A percentile compares a stretch with the other conserved stretches of the same genome.
Evolutionary conservation across 2,797 vertebrate species (phyloP).

Genomic region (Synanceia verrucosa): DNA sequence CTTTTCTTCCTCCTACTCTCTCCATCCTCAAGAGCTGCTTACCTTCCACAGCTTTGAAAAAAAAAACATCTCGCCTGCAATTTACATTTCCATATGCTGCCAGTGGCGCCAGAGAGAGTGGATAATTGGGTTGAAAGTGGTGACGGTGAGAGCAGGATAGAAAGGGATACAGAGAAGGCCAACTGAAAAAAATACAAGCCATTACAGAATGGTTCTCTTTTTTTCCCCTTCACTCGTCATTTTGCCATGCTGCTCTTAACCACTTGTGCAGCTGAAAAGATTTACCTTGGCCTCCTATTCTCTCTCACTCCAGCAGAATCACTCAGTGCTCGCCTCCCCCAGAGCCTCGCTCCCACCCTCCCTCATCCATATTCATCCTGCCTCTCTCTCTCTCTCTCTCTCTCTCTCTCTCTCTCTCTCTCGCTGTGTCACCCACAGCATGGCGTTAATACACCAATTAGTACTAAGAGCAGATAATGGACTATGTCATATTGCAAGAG

Average conservation of each 20-base stretch:
- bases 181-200: conserved; percentile 71
- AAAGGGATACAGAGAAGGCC: conserved; percentile 81
- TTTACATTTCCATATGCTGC: conserved; percentile 88
- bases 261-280: conserved; percentile 87
- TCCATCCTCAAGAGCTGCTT: conserved; percentile 79
- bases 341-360: conserved; percentile 62
- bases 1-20: conserved; percentile 68
- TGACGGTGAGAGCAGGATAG: conserved; percentile 81
- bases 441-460: conserved; percentile 88
- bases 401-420: conserved; percentile 48
- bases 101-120: conserved; percentile 85
- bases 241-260: conserved; percentile 84
- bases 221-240: conserved; percentile 77
- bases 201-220: conserved; percentile 79
- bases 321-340: conserved; percentile 70
- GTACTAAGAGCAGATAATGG: conserved; percentile 88
- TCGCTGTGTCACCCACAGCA: conserved; percentile 83
- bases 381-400: background rate
- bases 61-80: conserved; percentile 76
- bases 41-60: conserved; percentile 76
- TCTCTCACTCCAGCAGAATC: conserved; percentile 70
- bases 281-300: conserved; percentile 84
- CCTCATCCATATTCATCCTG: conserved; percentile 79
- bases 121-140: conserved; percentile 88
- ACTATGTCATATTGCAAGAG: conserved; percentile 84